Evolutionary conservation across 2,888 invertebrate species (phyloP).

Genomic region (Platerodrilus igneus): DNA sequence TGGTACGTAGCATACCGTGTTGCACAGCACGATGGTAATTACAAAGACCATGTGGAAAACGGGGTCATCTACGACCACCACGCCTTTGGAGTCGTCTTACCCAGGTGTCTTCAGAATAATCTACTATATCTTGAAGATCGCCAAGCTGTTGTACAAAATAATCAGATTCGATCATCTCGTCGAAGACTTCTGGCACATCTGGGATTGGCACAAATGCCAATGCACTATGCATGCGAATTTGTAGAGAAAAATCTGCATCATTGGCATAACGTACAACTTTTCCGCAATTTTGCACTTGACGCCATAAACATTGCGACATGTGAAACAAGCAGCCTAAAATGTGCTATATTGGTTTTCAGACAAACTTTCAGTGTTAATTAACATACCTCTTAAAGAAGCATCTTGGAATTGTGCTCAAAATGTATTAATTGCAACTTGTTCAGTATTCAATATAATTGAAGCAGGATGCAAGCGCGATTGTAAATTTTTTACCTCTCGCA

Average conservation of each 20-base stretch:
- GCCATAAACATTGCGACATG: conserved; percentile 1
- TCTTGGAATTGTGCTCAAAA: too few species aligned
- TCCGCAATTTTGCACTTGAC: conserved; percentile 1
- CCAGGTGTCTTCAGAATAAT: conserved; percentile 3
- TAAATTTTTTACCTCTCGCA: too few species aligned
- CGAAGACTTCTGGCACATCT: conserved; percentile 4
- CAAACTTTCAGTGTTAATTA: too few species aligned
- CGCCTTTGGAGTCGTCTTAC: neutral
- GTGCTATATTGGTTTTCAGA: too few species aligned
- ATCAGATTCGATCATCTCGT: conserved; percentile 1
- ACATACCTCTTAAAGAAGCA: too few species aligned
- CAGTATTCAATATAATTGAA: too few species aligned
- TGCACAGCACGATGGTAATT: neutral
- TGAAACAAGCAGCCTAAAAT: conserved; percentile 1
- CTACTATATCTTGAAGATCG: conserved; percentile 1
- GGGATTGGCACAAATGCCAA: neutral
- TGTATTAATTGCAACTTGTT: too few species aligned
- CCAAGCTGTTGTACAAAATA: neutral
- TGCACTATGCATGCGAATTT: neutral
- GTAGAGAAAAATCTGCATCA: conserved; percentile 1
- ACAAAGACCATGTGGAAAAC: conserved; percentile 2
- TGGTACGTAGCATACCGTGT: neutral
- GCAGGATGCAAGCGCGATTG: too few species aligned
- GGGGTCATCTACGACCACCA: neutral
- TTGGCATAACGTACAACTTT: conserved; percentile 4